Base-by-base conservation (phyloP, 2,113 vertebrate species). In the Maccullochella peelii region DNA sequence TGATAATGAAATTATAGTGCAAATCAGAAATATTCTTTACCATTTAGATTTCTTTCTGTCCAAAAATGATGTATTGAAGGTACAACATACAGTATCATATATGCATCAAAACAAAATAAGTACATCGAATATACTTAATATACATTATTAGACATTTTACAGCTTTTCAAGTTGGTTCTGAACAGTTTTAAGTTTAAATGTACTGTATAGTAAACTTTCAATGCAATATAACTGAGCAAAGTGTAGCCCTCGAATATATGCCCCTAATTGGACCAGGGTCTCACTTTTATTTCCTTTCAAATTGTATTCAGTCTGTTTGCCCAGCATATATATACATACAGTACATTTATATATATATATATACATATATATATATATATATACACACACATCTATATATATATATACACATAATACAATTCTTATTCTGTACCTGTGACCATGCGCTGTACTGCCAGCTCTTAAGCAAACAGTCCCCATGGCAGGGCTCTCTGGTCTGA, bases 371-470 rank as follows among this genome's bases (percentile, higher is more conserved):
- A n/a, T n/a, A n/a, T n/a, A n/a, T n/a, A n/a, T n/a, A n/a, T n/a
- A n/a, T n/a, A n/a, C n/a, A n/a, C n/a, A n/a, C n/a, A n/a, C n/a
- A n/a, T n/a, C n/a, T n/a, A n/a, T n/a, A n/a, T n/a, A n/a, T n/a
- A n/a, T n/a, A n/a, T n/a, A n/a, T n/a, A n/a, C n/a, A n/a, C n/a
- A 42, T 20, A 55, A 55, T 30, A 8, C 21, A 25, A 16, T 27
- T 54, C 15, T 47, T 65, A 23, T 7, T 42, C 16, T 36, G 73
- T 94, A 99, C 98, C 97, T 98, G 96, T 80, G 97, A 97, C 98
- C 98, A 99, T 73, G 96, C 95, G 6, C 97, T 96, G 92, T 98
- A 99, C 83, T 97, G 98, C 98, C 98, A 99, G 75, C 95, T 97
- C 89, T 95, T 93, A 25, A 96, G 93, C 73, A 96, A 94, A 85